phyloP scores from a whole-genome alignment of 2,113 vertebrate species.

The Podiceps cristatus region DNA sequence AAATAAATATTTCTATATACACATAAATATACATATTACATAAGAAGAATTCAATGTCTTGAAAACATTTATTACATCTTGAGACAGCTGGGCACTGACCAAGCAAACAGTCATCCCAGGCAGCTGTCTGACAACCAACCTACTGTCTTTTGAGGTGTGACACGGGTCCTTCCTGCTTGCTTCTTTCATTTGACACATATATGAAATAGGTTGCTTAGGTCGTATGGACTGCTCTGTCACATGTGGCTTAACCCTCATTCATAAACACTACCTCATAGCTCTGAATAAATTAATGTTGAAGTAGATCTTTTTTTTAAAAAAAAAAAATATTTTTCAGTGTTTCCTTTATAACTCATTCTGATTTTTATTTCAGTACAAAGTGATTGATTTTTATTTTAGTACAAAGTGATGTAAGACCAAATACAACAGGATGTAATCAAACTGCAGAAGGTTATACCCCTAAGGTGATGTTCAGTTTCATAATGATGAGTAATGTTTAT shows the following conservation, averaged over 20 bases:
- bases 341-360: background rate
- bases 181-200: background rate
- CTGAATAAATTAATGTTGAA: background rate
- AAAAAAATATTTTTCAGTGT: background rate
- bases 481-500: background rate
- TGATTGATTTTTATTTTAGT: background rate
- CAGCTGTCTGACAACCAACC: background rate
- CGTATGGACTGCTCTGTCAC: background rate
- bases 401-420: background rate
- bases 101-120: background rate
- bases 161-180: background rate
- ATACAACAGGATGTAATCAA: background rate
- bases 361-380: background rate
- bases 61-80: background rate
- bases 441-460: background rate
- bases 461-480: background rate
- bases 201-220: background rate
- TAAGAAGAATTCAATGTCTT: background rate
- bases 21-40: slow-evolving; percentile 2
- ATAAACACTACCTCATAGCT: background rate
- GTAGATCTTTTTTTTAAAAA: background rate
- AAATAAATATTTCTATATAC: background rate
- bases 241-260: background rate
- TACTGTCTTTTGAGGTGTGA: background rate
- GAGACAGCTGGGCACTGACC: background rate